Base-by-base conservation (phyloP, 2,888 invertebrate genomes). In the Lochmaea capreae region DNA sequence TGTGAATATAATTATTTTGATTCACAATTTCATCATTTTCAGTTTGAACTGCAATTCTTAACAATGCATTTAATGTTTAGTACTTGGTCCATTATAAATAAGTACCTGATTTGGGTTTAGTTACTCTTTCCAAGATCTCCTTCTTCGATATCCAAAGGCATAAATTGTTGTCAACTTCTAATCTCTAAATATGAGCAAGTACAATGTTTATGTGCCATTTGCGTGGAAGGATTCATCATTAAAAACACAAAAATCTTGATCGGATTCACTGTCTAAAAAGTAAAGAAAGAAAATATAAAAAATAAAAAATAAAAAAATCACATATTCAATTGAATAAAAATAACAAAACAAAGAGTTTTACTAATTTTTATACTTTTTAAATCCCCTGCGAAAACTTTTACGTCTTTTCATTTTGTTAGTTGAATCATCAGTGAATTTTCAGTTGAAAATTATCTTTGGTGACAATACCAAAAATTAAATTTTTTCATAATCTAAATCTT, bases 201-300 rank as follows among this genome's bases (percentile, higher is more conserved):
- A 18, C 3, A 16, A 54, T 8, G n/a, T 54, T 54, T 54, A 54
- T 10, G 18, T 18, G 54, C 54, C 54, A 16, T 16, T 0, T 54
- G 3, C 16, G 54, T 54, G 10, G 54, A 18, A 54, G 10, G 54
- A 10, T 54, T 18, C 18, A 18, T 18, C 18, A 16, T 10, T 54
- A 54, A 54, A 54, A 54, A 18, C 18, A 54, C 16, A 18, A 54
- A 8, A 54, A 54, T 54, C 54, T 54, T 49, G 49, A 49, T 54
- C 10, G 18, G 18, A 54, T 18, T 54, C 54, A 54, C 16, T 54
- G 54, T 18, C 54, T 54, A 54, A 54, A 54, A 54, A 54, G 16
- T 54, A 39, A 39, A 54, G 11, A 54, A 18, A 54, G 16, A 54
- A 54, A 54, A 43, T 43, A 10, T 12, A 43, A 43, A 46, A 46